These are phyloP conservation scores for Borostomias antarcticus DNA, from an alignment of 2,797 vertebrate genomes.

Conservation along the genomic window DNA sequence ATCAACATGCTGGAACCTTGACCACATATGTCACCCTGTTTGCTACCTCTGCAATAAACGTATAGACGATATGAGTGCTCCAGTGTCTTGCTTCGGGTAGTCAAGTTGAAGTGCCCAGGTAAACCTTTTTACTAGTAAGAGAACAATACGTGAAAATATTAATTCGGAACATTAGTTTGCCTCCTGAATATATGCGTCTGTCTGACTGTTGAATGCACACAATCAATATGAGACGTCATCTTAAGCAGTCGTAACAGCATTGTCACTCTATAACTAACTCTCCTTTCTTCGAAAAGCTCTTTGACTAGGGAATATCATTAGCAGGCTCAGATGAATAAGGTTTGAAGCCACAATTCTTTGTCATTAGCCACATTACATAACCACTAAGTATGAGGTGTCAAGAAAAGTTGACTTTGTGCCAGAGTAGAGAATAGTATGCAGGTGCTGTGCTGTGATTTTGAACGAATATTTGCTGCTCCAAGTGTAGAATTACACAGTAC, in stretches of 20 bases:
- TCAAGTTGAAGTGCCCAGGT: too few relatives aligned
- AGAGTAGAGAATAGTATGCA: conserved; percentile 31
- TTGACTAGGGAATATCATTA: conserved; percentile 60
- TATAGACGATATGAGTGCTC: too few relatives aligned
- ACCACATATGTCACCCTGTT: too few relatives aligned
- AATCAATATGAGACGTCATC: background rate
- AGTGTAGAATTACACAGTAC: conserved; percentile 43
- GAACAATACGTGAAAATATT: too few relatives aligned
- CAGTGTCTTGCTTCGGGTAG: background rate
- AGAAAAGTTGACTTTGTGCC: conserved; percentile 46
- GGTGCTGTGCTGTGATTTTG: conserved; percentile 46
- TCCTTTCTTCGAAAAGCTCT: conserved; percentile 51
- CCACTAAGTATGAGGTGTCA: conserved; percentile 57
- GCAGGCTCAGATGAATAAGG: conserved; percentile 57
- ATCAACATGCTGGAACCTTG: too few relatives aligned
- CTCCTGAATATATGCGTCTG: too few relatives aligned
- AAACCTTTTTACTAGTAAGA: too few relatives aligned
- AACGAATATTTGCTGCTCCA: conserved; percentile 50
- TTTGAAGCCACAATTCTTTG: conserved; percentile 53
- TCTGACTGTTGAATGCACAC: background rate
- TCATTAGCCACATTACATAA: conserved; percentile 69
- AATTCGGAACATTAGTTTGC: too few relatives aligned
- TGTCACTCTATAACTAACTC: background rate
- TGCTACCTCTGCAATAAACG: background rate
- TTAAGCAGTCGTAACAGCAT: background rate